Conservation (phyloP, 2,113 vertebrate genomes). For the Halichoeres trimaculatus region DNA sequence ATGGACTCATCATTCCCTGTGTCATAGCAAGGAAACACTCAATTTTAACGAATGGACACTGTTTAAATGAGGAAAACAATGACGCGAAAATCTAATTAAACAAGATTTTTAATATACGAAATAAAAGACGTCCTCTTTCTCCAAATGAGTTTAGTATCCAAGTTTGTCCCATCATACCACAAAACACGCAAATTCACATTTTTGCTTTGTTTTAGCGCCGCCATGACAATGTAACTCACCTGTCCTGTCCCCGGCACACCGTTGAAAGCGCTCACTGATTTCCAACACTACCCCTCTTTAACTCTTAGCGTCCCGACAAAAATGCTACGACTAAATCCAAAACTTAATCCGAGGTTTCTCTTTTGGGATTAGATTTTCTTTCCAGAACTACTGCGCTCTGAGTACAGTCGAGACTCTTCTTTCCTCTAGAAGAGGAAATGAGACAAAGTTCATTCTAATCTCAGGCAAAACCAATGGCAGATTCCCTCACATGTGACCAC, state of each 20-base stretch:
- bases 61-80: not conserved
- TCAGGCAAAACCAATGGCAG: constrained; percentile 37
- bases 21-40: not conserved
- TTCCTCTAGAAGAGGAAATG: constrained; percentile 48
- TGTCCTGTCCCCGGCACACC: constrained; percentile 11
- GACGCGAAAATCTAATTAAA: not conserved
- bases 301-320: not conserved
- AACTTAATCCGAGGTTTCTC: no score
- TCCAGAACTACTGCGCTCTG: not conserved
- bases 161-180: accelerated
- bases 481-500: constrained; percentile 66
- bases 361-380: not conserved
- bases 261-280: not conserved
- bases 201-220: not conserved
- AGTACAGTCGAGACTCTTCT: not conserved
- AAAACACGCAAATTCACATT: not conserved
- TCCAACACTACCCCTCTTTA: no score
- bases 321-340: no score
- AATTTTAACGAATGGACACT: not conserved
- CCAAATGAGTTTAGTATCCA: accelerated
- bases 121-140: constrained; percentile 27
- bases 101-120: not conserved
- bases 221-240: constrained; percentile 35
- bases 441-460: constrained; percentile 77
- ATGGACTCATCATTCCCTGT: not conserved